Conservation (phyloP, 1,140 invertebrate species). For the Diorhabda sublineata region DNA sequence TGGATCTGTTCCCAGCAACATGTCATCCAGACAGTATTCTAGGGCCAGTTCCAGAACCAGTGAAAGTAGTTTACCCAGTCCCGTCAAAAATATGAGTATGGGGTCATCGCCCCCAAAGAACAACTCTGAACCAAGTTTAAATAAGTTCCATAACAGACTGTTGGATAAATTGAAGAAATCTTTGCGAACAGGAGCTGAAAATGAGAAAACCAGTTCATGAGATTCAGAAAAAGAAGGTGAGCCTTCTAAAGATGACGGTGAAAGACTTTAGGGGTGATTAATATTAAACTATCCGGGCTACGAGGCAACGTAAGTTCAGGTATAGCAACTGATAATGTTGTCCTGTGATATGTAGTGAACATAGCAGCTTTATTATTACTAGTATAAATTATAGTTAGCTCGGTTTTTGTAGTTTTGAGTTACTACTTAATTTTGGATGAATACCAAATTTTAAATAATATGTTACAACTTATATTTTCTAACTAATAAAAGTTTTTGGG, state of each 20-base stretch:
- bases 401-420: too few relatives aligned
- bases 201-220: constrained; percentile 45
- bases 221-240: constrained; percentile 23
- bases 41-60: constrained; percentile 56
- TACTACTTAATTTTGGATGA: too few relatives aligned
- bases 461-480: constrained; percentile 1
- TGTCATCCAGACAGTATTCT: constrained; percentile 52
- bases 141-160: constrained; percentile 79
- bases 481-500: background rate
- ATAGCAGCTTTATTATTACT: constrained; percentile 9
- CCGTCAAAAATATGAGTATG: constrained; percentile 49
- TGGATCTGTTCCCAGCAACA: constrained; percentile 59
- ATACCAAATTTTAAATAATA: background rate
- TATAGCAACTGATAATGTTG: constrained; percentile 34
- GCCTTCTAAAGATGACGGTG: constrained; percentile 12
- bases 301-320: constrained; percentile 24
- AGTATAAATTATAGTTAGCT: background rate
- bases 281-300: constrained; percentile 18
- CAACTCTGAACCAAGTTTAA: constrained; percentile 58
- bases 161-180: constrained; percentile 79
- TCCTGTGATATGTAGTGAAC: constrained; percentile 35
- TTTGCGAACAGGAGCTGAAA: constrained; percentile 57
- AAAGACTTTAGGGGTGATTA: constrained; percentile 23
- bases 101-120: constrained; percentile 55
- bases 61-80: constrained; percentile 57